Evolutionary conservation across 2,113 vertebrate genomes (phyloP), one percentile per base, ranked within the genome.

Genomic region (Neoarius graeffei): DNA sequence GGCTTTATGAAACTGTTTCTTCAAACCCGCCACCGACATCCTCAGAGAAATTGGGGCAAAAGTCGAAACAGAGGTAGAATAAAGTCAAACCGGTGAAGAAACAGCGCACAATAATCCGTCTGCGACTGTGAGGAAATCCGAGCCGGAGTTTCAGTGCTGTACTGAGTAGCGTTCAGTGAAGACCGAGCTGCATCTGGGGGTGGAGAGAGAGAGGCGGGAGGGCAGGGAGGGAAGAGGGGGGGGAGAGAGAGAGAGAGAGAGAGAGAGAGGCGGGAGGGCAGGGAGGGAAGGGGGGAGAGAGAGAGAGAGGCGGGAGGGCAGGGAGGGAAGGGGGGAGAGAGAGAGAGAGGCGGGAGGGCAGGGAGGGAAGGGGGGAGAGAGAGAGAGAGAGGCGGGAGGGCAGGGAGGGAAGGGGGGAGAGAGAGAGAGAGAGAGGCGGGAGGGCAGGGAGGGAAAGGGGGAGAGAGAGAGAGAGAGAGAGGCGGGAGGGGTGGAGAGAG

Each of bases 1-100:
- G 90, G 97, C 97, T 94, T 98, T 98, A 93, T 98, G 97, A 74
- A 98, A 96, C 94, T 97, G 97, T 94, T 98, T 98, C 94, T 97
- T 98, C 85, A 98, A 95, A 88, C 97, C 97, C 83, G 97, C 96
- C 88, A 97, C 95, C 25, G 96, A 98, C 97, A 98, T 98, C 90
- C 87, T 95, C 50, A 25, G 54, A 56, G 23, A 69, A 60, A 60
- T 23, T 56, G 17, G 19, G 9, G 17, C 15, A 20, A 23, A 62
- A 30, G 52, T 80, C n/a, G 7, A 9, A 57, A 42, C 23, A 6
- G 80, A 81, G 30, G 80, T 60, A 42, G 57, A 81, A 81, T 60
- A 35, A 81, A 60, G 80, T 81, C 27, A 80, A 57, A 81, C 27
- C n/a, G 19, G 19, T 4, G n/a, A 57, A 3, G n/a, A 80, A 81